Evolutionary conservation across 1,140 invertebrate genomes (phyloP), one percentile per base, ranked within the genome.

Genomic region (Drosophila nasuta): DNA sequence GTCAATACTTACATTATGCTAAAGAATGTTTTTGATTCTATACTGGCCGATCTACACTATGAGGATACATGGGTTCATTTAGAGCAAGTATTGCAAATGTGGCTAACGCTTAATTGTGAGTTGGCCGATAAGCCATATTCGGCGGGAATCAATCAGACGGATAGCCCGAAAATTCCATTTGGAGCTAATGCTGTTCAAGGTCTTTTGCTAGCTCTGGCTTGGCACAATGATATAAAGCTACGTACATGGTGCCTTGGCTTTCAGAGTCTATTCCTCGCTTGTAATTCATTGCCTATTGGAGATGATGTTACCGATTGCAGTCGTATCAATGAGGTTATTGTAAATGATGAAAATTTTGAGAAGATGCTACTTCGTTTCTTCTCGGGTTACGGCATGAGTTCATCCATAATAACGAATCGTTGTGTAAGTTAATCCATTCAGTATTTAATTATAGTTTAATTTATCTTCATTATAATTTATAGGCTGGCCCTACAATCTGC

Each of bases 401-500:
- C 87, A 33, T 83, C 76, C 10, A 89, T 92, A 1, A 82, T 86
- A n/a, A 88, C 76, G 3, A 93, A 92, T 77, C 81, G 89, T n/a
- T 93, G 82, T 75, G 91, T 91, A 89, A 79, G 85, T 79, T 15
- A 13, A 20, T 5, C 11, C 20, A 0, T 28, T 15, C 0, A 28
- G 1, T 46, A n/a, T 20, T 7, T 51, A 11, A 15, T 11, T 11
- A 8, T 20, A 25, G 38, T 30, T 10, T 38, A 38, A 38, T 69
- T 2, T 4, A 1, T 52, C 38, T 41, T 8, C 64, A 28, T 30
- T 79, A 46, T 35, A 28, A 69, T 20, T 71, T 48, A 7, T 7
- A 96, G 96, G 96, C 96, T 85, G 96, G 96, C n/a, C 96, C 96
- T 33, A 95, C 95, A 43, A 95, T 97, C 17, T 96, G 96, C 60